Percentiles rank a stretch among this genome's conserved stretches.
These are phyloP conservation scores for Crotalus tigris DNA, from an alignment of 2,113 vertebrate species.

Conservation along the genomic window DNA sequence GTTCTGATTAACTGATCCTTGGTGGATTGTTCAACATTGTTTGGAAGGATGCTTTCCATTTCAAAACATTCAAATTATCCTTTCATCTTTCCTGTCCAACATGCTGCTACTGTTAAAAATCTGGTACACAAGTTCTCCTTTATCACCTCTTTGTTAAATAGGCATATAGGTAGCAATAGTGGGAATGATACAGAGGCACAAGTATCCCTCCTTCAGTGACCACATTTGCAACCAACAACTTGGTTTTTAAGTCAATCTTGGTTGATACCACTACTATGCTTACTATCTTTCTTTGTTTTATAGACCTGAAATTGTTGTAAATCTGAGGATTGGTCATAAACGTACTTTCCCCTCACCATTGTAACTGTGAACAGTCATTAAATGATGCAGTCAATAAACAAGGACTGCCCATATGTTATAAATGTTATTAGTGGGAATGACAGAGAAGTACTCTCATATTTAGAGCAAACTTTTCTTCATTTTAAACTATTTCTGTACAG, in stretches of 20 bases:
- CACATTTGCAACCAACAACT: background rate
- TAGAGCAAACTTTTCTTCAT: background rate
- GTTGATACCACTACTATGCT: background rate
- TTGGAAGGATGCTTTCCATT: background rate
- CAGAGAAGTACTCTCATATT: background rate
- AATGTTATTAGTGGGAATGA: background rate
- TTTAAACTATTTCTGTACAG: background rate
- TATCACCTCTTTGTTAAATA: background rate
- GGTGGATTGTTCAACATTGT: background rate
- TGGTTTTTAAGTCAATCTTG: background rate
- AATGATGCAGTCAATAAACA: background rate
- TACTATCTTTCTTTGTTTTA: background rate
- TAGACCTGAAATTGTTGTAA: background rate
- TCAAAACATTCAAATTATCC: background rate
- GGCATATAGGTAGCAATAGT: background rate
- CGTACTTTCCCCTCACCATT: background rate
- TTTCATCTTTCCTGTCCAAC: background rate
- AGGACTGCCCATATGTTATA: background rate
- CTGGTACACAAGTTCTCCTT: background rate
- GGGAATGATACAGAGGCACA: background rate
- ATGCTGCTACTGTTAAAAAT: background rate
- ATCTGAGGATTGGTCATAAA: background rate
- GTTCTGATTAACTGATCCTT: background rate
- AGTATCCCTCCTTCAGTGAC: background rate
- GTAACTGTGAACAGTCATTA: background rate